phyloP scores from a whole-genome alignment of 2,113 vertebrate species.

The Xenopus laevis region DNA sequence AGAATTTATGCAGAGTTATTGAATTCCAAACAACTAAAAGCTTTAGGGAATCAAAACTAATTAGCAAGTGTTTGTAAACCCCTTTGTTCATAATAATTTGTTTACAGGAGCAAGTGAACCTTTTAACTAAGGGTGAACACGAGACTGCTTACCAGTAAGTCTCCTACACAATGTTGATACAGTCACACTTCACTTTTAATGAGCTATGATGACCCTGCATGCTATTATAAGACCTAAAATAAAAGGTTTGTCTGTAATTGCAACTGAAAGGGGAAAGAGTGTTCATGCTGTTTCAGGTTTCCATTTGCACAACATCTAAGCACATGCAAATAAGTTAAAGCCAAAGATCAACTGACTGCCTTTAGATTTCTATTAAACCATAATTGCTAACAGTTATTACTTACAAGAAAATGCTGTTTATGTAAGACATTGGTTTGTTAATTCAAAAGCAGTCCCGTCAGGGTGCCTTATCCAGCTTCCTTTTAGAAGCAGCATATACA shows the following conservation, averaged over 20 bases:
- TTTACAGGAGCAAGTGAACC: constrained; percentile 77
- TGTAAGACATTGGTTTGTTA: neutral
- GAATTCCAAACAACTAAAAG: constrained; percentile 73
- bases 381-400: constrained; percentile 11
- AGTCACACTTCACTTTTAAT: constrained; percentile 51
- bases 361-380: constrained; percentile 21
- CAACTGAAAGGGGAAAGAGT: constrained; percentile 36
- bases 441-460: constrained; percentile 7
- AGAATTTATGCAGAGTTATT: constrained; percentile 68
- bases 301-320: constrained; percentile 20
- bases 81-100: constrained; percentile 80
- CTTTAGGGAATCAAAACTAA: constrained; percentile 74
- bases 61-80: constrained; percentile 73
- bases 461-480: no score
- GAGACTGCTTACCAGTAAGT: constrained; percentile 52
- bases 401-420: neutral
- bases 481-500: no score
- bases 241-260: constrained; percentile 52
- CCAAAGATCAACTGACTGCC: constrained; percentile 23
- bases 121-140: constrained; percentile 74
- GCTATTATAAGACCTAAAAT: constrained; percentile 48
- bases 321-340: neutral
- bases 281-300: constrained; percentile 8
- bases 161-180: neutral
- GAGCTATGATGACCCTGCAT: constrained; percentile 43